phyloP scores from a whole-genome alignment of 2,888 invertebrate species.

The Tuberolachnus salignus region DNA sequence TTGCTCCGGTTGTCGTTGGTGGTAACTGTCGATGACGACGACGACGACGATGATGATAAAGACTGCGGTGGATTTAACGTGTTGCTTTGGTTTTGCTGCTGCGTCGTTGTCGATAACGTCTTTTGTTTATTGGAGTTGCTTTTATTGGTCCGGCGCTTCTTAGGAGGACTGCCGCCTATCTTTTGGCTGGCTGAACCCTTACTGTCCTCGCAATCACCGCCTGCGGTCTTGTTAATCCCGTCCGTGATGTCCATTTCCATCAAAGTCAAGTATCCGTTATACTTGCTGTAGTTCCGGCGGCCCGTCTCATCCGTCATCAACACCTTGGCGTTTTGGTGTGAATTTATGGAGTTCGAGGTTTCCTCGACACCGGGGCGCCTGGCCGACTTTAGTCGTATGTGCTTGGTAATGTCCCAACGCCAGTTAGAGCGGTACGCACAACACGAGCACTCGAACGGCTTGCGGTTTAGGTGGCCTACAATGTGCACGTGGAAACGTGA shows the following conservation, averaged over 20 bases:
- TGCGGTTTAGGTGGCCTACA: slow-evolving; percentile 88
- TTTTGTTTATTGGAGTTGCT: too few species aligned
- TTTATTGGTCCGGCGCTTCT: not conserved
- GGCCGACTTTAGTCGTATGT: slow-evolving; percentile 87
- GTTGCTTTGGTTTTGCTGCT: slow-evolving; percentile 1
- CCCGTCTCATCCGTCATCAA: slow-evolving; percentile 92
- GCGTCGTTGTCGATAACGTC: too few species aligned
- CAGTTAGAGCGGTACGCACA: slow-evolving; percentile 94
- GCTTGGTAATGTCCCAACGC: slow-evolving; percentile 96
- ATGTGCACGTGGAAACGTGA: slow-evolving; percentile 93
- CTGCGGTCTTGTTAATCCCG: slow-evolving; percentile 58
- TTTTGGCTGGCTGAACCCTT: slow-evolving; percentile 43
- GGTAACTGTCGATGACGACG: not conserved
- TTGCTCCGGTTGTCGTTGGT: slow-evolving; percentile 61
- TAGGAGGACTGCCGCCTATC: slow-evolving; percentile 2
- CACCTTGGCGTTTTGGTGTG: slow-evolving; percentile 80
- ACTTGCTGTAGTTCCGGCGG: slow-evolving; percentile 88
- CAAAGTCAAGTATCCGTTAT: slow-evolving; percentile 84
- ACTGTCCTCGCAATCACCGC: slow-evolving; percentile 25
- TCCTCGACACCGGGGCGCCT: slow-evolving; percentile 80
- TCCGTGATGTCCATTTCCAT: slow-evolving; percentile 64
- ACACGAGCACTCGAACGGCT: slow-evolving; percentile 93
- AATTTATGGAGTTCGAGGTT: slow-evolving; percentile 70
- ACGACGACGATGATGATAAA: slow-evolving; percentile 21
- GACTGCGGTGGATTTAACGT: not conserved